These are phyloP conservation scores for Falco rusticolus DNA, from an alignment of 2,797 vertebrate genomes.

Conservation along the genomic window DNA sequence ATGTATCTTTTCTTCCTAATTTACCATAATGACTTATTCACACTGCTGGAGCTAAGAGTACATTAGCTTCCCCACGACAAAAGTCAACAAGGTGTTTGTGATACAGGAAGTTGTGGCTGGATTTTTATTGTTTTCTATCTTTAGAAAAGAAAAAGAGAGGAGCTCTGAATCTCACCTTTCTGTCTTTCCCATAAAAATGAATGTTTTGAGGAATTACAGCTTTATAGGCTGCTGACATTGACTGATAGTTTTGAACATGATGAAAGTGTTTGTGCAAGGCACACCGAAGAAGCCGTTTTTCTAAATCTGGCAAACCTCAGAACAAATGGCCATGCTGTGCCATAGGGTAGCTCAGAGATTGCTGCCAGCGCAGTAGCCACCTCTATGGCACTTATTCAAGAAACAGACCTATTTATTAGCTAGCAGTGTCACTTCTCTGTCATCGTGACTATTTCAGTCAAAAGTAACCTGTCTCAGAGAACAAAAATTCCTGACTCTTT, in stretches of 20 bases:
- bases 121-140: background rate
- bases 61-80: background rate
- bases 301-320: background rate
- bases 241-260: background rate
- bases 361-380: background rate
- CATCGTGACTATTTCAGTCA: background rate
- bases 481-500: background rate
- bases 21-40: slow-evolving; percentile 53
- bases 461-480: background rate
- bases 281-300: background rate
- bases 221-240: background rate
- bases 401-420: background rate
- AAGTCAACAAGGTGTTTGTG: background rate
- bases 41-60: background rate
- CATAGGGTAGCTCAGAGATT: background rate
- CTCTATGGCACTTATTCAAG: background rate
- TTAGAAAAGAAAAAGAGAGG: background rate
- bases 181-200: background rate
- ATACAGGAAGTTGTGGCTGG: background rate
- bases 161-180: background rate
- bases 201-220: background rate
- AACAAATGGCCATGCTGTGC: background rate
- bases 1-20: slow-evolving; percentile 49
- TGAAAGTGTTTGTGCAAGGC: background rate
- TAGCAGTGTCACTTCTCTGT: background rate